Evolutionary conservation across 2,113 vertebrate genomes (phyloP).

Genomic region (Brachirus orientalis): DNA sequence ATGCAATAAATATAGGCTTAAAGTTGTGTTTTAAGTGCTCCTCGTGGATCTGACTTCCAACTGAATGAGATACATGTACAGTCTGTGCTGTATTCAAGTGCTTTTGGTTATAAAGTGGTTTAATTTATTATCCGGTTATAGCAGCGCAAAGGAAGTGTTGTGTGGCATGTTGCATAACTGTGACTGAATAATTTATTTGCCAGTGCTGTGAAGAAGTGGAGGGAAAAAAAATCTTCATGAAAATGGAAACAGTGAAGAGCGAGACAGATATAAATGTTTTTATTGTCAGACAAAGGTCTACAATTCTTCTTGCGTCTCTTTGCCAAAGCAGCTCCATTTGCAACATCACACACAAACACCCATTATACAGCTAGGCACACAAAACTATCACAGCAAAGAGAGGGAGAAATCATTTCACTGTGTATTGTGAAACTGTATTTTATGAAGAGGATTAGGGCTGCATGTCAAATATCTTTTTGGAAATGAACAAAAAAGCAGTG

Average conservation of each 20-base stretch:
- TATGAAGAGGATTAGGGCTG: too few relatives aligned
- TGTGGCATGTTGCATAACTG: conserved; percentile 16
- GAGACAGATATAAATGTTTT: too few relatives aligned
- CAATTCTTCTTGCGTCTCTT: too few relatives aligned
- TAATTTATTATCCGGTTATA: not conserved
- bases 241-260: not conserved
- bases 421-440: too few relatives aligned
- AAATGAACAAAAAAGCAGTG: too few relatives aligned
- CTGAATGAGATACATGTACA: not conserved
- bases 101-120: conserved; percentile 10
- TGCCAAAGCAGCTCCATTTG: too few relatives aligned
- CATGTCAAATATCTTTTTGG: too few relatives aligned
- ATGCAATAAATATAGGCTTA: conserved; percentile 38
- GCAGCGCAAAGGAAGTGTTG: not conserved
- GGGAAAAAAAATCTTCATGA: not conserved
- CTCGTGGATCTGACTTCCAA: conserved; percentile 5
- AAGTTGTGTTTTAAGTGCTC: conserved; percentile 34
- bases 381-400: too few relatives aligned
- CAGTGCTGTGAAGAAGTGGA: not conserved
- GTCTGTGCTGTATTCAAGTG: conserved; percentile 2
- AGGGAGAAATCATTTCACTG: too few relatives aligned
- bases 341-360: too few relatives aligned
- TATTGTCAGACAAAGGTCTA: too few relatives aligned
- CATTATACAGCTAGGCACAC: too few relatives aligned
- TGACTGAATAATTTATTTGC: conserved; percentile 4